Evolutionary conservation across 2,888 invertebrate genomes (phyloP), one percentile per base, ranked within the genome.

Genomic region (Carterocephalus palaemon): DNA sequence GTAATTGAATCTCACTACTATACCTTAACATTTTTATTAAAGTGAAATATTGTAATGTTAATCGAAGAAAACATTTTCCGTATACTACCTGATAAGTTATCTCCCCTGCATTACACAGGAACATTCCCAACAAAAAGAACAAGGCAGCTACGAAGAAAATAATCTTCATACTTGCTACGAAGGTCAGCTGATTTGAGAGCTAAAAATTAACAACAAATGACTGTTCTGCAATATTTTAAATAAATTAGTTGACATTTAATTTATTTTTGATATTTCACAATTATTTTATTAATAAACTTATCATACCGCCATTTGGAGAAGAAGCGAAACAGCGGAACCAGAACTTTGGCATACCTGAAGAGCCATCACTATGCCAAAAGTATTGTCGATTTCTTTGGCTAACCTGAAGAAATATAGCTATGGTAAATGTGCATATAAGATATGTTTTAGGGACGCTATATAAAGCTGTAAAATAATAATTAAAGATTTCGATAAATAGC

Each of bases 21-120:
- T n/a, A n/a, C n/a, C n/a, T n/a, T n/a, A n/a, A n/a, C n/a, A n/a
- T n/a, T n/a, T n/a, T n/a, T n/a, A n/a, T n/a, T n/a, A n/a, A n/a
- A n/a, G n/a, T n/a, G n/a, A n/a, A n/a, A n/a, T n/a, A n/a, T n/a
- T n/a, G n/a, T n/a, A n/a, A n/a, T n/a, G n/a, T n/a, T n/a, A n/a
- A n/a, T n/a, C n/a, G n/a, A n/a, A n/a, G n/a, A n/a, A n/a, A n/a
- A n/a, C n/a, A n/a, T n/a, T n/a, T n/a, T n/a, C n/a, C n/a, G n/a
- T n/a, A n/a, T 13, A 13, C 34, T 54, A 85, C 85, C 79, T 85
- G 79, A 52, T 79, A 71, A 2, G 84, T 81, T 16, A 86, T 85
- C 66, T 83, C 85, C 17, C 86, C 84, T 32, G 85, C 77, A 46
- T 85, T 86, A 56, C 85, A 86, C 10, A 86, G 58, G 57, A 78